phyloP scores from a whole-genome alignment of 2,113 vertebrate genomes.

The Pelobates fuscus region DNA sequence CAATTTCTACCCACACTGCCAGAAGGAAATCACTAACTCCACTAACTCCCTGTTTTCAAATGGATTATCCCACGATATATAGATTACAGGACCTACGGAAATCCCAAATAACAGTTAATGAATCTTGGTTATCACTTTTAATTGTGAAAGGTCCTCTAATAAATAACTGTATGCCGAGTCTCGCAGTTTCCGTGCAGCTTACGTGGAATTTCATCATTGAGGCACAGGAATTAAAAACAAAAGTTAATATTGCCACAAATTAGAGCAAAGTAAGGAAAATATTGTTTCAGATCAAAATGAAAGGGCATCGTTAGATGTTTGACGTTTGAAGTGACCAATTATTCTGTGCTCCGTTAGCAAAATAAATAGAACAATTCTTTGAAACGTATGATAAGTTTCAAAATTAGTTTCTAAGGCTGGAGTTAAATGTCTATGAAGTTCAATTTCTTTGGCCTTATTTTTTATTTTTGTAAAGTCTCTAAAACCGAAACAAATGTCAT shows the following conservation, averaged over 20 bases:
- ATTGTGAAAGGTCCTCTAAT: not conserved
- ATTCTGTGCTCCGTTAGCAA: not conserved
- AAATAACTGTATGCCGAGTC: not conserved
- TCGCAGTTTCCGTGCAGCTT: not conserved
- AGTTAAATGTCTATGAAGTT: not conserved
- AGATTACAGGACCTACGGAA: too few relatives aligned
- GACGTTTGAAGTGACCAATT: not conserved
- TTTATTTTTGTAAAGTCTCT: not conserved
- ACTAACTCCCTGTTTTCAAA: too few relatives aligned
- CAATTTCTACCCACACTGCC: too few relatives aligned
- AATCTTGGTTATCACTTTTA: too few relatives aligned
- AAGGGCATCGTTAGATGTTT: not conserved
- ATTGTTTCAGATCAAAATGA: not conserved
- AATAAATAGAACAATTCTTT: conserved; percentile 1
- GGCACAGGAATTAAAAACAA: not conserved
- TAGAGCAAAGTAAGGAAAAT: not conserved
- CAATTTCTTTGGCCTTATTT: not conserved
- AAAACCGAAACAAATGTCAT: not conserved
- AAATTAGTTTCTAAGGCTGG: not conserved
- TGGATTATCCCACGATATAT: too few relatives aligned
- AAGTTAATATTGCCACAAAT: not conserved
- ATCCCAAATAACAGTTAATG: too few relatives aligned
- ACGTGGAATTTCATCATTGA: not conserved
- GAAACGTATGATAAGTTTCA: not conserved
- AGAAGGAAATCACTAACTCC: too few relatives aligned